Conservation (phyloP, 2,797 vertebrate species). For the Hirundo rustica region DNA sequence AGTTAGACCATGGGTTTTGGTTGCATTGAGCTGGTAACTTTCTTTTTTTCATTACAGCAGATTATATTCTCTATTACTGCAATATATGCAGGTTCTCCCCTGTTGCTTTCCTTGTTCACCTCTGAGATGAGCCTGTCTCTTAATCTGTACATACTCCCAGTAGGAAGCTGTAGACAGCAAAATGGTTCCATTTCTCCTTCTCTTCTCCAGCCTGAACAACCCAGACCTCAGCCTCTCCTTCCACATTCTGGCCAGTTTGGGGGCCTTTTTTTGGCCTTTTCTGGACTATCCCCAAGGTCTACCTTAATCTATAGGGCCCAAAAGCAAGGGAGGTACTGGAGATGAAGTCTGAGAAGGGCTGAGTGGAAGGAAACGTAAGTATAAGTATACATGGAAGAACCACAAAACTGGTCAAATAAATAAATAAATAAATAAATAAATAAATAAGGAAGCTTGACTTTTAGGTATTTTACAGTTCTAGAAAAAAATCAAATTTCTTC, state of each 20-base stretch:
- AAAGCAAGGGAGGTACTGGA: neutral
- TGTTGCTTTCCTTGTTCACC: neutral
- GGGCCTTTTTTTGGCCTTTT: neutral
- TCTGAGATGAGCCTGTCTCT: neutral
- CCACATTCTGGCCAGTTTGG: neutral
- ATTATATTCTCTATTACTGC: neutral
- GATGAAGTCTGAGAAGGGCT: neutral
- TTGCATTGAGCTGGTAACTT: neutral
- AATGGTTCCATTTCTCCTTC: neutral
- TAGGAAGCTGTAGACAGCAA: neutral
- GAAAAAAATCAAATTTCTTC: neutral
- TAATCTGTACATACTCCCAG: neutral
- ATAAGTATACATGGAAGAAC: neutral
- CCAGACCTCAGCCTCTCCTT: neutral
- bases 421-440: neutral
- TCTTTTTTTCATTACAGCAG: neutral
- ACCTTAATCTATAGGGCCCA: neutral
- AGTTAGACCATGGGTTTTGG: neutral
- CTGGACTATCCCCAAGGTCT: neutral
- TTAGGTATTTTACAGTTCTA: neutral
- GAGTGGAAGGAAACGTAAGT: neutral
- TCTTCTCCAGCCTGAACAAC: neutral
- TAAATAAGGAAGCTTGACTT: neutral
- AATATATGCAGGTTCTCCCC: neutral
- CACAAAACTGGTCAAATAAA: neutral